Evolutionary conservation across 2,888 invertebrate genomes (phyloP).

Genomic region (Glaucopsyche alexis): DNA sequence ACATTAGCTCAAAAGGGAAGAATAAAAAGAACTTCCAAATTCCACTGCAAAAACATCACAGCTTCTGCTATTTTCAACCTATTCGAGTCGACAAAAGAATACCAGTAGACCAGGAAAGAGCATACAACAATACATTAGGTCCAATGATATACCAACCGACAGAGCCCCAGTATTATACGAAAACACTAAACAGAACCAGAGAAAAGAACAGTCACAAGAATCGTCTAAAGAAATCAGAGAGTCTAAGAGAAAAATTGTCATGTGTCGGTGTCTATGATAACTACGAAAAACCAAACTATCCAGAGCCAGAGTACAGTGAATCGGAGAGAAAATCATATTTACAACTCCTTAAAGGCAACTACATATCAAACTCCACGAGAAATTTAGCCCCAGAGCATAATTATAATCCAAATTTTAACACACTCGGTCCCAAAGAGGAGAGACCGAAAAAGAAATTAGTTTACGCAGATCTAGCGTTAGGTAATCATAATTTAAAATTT

Average conservation of each 20-base stretch:
- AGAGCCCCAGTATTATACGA: conserved; percentile 69
- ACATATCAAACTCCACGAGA: conserved; percentile 75
- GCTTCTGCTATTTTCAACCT: conserved; percentile 84
- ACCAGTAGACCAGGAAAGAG: conserved; percentile 67
- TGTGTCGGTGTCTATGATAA: conserved; percentile 75
- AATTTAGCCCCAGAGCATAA: conserved; percentile 64
- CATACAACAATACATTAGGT: conserved; percentile 72
- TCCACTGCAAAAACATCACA: conserved; percentile 83
- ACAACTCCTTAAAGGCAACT: conserved; percentile 70
- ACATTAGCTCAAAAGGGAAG: conserved; percentile 70
- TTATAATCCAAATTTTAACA: conserved; percentile 60
- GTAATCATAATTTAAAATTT: conserved; percentile 79
- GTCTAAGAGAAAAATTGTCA: conserved; percentile 71
- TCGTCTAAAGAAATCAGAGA: conserved; percentile 74
- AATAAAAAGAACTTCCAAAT: conserved; percentile 83
- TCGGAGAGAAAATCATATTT: conserved; percentile 70
- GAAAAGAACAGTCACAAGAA: conserved; percentile 72
- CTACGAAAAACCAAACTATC: conserved; percentile 72
- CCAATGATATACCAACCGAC: conserved; percentile 71
- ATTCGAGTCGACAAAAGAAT: conserved; percentile 81
- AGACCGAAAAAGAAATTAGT: conserved; percentile 75
- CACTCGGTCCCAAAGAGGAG: conserved; percentile 65
- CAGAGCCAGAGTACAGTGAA: conserved; percentile 69
- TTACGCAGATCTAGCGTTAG: conserved; percentile 77
- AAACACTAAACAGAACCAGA: conserved; percentile 72